These are phyloP conservation scores for Calosoma granatense DNA, from an alignment of 1,140 invertebrate species.

Conservation along the genomic window DNA sequence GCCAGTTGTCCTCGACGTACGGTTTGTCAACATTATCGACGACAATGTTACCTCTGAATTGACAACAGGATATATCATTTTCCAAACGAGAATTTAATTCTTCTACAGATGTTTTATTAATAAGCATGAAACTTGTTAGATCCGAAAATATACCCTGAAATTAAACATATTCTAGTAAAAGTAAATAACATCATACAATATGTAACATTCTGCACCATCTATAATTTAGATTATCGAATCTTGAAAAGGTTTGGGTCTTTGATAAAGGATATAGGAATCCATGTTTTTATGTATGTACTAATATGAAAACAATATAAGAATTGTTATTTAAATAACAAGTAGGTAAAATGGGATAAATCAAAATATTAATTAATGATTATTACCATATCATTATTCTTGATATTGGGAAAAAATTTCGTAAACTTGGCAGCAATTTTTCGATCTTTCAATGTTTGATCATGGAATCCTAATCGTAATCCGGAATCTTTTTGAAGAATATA, in stretches of 20 bases:
- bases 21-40: constrained; percentile 42
- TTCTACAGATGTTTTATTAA: constrained; percentile 50
- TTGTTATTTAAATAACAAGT: no score
- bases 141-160: constrained; percentile 52
- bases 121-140: constrained; percentile 44
- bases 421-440: neutral
- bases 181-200: no score
- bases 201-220: no score
- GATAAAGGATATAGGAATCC: no score
- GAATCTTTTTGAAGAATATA: constrained; percentile 43
- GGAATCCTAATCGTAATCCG: constrained; percentile 47
- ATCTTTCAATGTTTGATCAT: constrained; percentile 32
- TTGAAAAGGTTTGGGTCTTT: no score
- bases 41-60: constrained; percentile 60
- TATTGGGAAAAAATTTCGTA: neutral
- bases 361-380: neutral
- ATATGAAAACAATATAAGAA: no score
- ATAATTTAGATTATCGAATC: no score
- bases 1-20: constrained; percentile 59
- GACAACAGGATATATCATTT: constrained; percentile 38
- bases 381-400: neutral
- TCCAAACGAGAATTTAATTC: constrained; percentile 49
- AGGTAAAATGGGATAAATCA: no score
- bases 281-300: no score
- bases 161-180: no score